Base-by-base conservation (phyloP, 2,888 invertebrate species). In the Macrophya annulata region DNA sequence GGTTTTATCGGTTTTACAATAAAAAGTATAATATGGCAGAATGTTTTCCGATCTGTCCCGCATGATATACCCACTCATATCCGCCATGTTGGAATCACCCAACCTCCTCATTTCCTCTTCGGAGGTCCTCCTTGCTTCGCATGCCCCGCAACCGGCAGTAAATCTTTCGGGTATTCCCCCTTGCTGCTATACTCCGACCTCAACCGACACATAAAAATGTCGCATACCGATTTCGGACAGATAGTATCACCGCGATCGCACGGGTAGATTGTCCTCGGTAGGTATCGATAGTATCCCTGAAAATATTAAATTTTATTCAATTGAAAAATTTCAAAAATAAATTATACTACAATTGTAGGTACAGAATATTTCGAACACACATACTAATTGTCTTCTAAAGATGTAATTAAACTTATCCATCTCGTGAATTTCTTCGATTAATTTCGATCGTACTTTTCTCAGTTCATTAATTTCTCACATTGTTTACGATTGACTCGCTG, bases 1-100 rank as follows among this genome's bases (percentile, higher is more conserved):
- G 77, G 87, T 87, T 90, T 89, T 90, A 90, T 90, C 88, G 88
- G 88, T 89, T 90, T 89, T 88, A 89, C 88, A 88, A 90, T 90
- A 89, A 89, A 89, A 88, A 88, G 88, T 88, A 89, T 89, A 90
- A 91, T 89, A 90, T 89, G 87, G 87, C 87, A 87, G 88, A 89
- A 89, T 88, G 89, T 89, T 89, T 90, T 90, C 87, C 89, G 87
- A 90, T 90, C 89, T 88, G 88, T 87, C 87, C 85, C 87, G 87
- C 87, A 88, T 87, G 89, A 89, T 89, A 88, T 88, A 89, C 87
- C 87, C 85, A 65, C 81, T 51, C 40, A 62, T 62, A 87, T n/a
- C 86, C 85, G 84, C 84, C 87, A 79, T 88, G 87, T 87, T 85
- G 87, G 85, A 86, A 86, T 48, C 85, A 77, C 84, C 85, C 77